phyloP scores from a whole-genome alignment of 2,113 vertebrate genomes.

The Mustela lutreola region DNA sequence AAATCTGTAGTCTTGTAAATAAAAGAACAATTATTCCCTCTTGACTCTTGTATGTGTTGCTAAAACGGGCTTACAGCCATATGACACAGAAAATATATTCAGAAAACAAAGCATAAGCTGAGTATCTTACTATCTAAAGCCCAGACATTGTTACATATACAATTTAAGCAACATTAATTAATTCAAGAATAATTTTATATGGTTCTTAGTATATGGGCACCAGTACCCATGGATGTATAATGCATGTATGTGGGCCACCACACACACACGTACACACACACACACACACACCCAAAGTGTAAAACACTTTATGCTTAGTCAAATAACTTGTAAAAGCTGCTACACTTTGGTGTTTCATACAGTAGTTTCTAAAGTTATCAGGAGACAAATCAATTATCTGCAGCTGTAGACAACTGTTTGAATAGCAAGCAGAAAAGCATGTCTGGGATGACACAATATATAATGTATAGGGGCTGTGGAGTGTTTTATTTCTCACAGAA shows the following conservation, averaged over 20 bases:
- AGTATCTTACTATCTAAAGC: background rate
- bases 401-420: background rate
- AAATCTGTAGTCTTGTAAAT: background rate
- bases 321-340: slow-evolving; percentile 55
- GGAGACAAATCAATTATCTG: slow-evolving; percentile 43
- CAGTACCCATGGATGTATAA: background rate
- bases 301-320: slow-evolving; percentile 37
- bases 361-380: slow-evolving; percentile 28
- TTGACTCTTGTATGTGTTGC: background rate
- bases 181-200: background rate
- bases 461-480: background rate
- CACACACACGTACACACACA: background rate
- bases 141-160: background rate
- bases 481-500: slow-evolving; percentile 33
- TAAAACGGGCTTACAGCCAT: background rate
- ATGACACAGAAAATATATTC: background rate
- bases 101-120: slow-evolving; percentile 11
- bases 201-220: background rate
- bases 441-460: background rate
- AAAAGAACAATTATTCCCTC: background rate
- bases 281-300: background rate
- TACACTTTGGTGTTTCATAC: slow-evolving; percentile 32
- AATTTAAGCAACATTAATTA: background rate
- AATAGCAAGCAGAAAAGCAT: background rate
- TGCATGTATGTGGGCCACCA: background rate